Conservation (phyloP, 2,113 vertebrate genomes). For the Verasper variegatus region DNA sequence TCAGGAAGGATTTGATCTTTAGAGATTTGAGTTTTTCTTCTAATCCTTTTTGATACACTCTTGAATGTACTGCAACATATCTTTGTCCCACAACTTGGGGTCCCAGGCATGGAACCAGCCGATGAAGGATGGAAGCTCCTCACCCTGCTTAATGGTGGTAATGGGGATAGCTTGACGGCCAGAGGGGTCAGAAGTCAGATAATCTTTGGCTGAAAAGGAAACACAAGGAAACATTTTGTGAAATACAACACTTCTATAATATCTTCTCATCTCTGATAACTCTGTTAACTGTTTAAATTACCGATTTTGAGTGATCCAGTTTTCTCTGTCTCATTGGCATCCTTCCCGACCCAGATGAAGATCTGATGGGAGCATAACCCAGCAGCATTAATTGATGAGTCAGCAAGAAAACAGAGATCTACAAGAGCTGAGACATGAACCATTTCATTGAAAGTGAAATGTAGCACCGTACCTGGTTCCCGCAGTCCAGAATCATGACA, state of each 20-base stretch:
- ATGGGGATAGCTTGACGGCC: conserved; percentile 65
- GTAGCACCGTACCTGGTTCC: conserved; percentile 67
- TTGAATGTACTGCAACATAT: conserved; percentile 43
- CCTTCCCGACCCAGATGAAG: conserved; percentile 80
- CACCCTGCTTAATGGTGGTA: conserved; percentile 73
- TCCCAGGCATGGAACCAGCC: conserved; percentile 86
- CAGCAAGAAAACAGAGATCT: neutral
- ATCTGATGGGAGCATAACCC: conserved; percentile 56
- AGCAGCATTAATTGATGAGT: neutral
- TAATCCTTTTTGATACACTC: conserved; percentile 28
- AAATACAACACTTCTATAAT: neutral
- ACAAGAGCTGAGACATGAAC: neutral
- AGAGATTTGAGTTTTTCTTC: neutral
- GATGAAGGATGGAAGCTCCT: conserved; percentile 75
- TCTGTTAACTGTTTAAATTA: conserved; percentile 31
- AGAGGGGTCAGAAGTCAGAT: conserved; percentile 75
- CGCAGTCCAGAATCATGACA: conserved; percentile 83
- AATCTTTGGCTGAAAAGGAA: conserved; percentile 74
- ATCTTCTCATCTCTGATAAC: neutral
- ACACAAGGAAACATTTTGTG: neutral
- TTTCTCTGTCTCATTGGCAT: conserved; percentile 79
- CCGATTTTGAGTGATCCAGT: conserved; percentile 70
- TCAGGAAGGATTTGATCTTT: neutral
- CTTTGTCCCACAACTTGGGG: conserved; percentile 70
- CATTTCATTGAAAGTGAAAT: neutral